phyloP scores from a whole-genome alignment of 2,797 vertebrate species.

The Anguilla pacifica region DNA sequence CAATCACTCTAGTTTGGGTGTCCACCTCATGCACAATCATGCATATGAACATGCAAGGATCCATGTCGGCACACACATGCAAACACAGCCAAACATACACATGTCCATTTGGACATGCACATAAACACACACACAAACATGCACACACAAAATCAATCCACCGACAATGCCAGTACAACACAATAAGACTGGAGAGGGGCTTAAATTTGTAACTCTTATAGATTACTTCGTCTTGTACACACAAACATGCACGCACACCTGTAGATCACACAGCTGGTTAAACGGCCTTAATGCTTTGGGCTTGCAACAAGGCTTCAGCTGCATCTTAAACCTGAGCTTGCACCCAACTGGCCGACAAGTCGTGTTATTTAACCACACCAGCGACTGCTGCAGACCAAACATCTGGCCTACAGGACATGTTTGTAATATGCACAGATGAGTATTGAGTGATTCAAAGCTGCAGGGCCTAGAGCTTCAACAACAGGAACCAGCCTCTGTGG shows the following conservation, averaged over 20 bases:
- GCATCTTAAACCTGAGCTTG: background rate
- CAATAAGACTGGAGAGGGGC: background rate
- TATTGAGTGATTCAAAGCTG: conserved; percentile 56
- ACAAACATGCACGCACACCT: background rate
- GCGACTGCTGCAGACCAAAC: background rate
- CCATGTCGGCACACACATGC: background rate
- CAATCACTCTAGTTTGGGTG: background rate
- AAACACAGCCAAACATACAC: background rate
- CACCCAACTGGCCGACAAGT: background rate
- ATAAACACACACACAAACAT: background rate
- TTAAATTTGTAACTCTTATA: background rate
- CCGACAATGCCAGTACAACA: background rate
- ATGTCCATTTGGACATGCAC: background rate
- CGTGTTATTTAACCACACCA: background rate
- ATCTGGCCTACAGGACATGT: conserved; percentile 43
- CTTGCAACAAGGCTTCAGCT: background rate
- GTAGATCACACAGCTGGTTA: background rate
- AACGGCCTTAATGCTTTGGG: background rate
- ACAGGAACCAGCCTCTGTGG: conserved; percentile 54
- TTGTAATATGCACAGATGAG: conserved; percentile 64
- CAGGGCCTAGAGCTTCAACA: conserved; percentile 63
- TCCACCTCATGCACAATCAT: background rate
- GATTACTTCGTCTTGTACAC: background rate
- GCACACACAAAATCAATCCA: background rate
- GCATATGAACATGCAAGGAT: background rate